Evolutionary conservation across 1,140 invertebrate genomes (phyloP).

Genomic region (Nasonia vitripennis): DNA sequence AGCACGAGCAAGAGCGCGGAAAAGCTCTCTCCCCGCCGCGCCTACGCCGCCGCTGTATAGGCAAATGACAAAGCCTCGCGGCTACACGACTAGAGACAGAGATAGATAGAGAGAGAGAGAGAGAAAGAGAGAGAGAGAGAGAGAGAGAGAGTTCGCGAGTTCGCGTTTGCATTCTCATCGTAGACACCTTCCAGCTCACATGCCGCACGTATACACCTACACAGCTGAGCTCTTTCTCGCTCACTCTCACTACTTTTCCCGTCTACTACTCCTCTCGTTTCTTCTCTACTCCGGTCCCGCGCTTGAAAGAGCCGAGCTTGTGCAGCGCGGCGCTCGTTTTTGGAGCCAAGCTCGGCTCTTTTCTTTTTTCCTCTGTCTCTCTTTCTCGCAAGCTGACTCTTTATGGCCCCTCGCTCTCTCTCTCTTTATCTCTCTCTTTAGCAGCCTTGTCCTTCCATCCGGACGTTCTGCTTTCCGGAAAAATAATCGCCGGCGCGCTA

Average conservation of each 20-base stretch:
- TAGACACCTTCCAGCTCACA: neutral
- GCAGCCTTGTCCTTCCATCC: neutral
- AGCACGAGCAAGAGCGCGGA: neutral
- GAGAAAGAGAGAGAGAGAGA: neutral
- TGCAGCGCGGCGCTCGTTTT: neutral
- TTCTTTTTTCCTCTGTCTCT: neutral
- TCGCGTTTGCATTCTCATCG: neutral
- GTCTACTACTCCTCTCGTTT: conserved; percentile 7
- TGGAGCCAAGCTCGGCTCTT: neutral
- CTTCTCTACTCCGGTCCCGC: neutral
- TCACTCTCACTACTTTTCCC: neutral
- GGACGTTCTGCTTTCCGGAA: neutral
- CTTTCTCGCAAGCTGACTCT: neutral
- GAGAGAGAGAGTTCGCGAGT: no score
- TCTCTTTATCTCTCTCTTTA: neutral
- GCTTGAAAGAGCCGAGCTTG: conserved; percentile 10
- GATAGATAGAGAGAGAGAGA: no score
- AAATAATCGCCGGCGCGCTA: conserved; percentile 16
- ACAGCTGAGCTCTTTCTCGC: neutral
- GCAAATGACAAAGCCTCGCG: conserved; percentile 30
- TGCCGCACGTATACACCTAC: neutral
- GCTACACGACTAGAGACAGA: neutral
- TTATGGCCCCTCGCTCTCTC: neutral
- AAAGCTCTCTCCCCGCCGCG: neutral
- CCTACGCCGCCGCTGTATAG: neutral